A percentile compares a stretch with the other conserved stretches of the same genome.
Conservation (phyloP, 2,888 invertebrate species). For the Temnothorax unifasciatus region DNA sequence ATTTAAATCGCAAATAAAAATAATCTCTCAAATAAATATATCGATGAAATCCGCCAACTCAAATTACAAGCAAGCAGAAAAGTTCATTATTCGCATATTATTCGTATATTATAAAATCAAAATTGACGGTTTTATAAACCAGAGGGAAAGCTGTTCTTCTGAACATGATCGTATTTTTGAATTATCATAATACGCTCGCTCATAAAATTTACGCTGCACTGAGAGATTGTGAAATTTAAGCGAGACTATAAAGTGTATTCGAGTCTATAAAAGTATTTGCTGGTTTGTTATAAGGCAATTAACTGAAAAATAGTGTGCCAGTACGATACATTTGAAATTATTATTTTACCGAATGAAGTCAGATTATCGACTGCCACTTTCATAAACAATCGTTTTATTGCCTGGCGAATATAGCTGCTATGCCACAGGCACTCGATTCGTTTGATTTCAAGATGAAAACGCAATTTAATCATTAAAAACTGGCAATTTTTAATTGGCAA, state of each 20-base stretch:
- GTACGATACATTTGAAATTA: slow-evolving; percentile 21
- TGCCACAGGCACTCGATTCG: background rate
- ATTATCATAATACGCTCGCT: background rate
- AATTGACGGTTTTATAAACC: background rate
- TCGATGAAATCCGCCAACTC: background rate
- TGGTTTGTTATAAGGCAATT: slow-evolving; percentile 12
- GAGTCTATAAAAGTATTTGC: background rate
- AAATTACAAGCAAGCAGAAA: background rate
- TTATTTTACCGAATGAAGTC: background rate
- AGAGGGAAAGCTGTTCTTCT: background rate
- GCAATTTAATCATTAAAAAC: slow-evolving; percentile 2
- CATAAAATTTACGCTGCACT: background rate
- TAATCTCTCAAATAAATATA: background rate
- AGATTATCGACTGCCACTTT: background rate
- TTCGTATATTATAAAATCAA: background rate
- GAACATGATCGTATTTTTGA: background rate
- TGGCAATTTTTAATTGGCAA: background rate
- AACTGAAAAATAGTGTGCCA: background rate
- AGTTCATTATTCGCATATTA: background rate
- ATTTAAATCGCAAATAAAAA: background rate
- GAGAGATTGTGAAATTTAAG: slow-evolving; percentile 9
- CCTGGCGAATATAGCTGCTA: background rate
- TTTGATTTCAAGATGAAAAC: slow-evolving; percentile 24
- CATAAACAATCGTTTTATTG: slow-evolving; percentile 22
- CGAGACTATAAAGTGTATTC: background rate